Conservation (phyloP, 1,140 invertebrate species). For the Drosophila pallidifrons region DNA sequence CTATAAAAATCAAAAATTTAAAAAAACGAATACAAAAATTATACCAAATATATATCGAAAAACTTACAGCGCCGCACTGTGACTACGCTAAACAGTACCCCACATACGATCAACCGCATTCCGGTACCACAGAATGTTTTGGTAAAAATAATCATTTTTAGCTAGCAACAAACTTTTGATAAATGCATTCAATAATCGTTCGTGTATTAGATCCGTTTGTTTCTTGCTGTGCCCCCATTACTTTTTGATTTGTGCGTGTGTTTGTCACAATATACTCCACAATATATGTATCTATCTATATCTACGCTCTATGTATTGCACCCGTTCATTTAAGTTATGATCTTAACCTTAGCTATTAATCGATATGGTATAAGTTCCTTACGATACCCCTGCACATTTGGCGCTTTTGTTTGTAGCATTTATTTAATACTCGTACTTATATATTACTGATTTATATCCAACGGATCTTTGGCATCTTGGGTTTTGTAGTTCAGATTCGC, state of each 20-base stretch:
- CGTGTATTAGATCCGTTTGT: conserved; percentile 17
- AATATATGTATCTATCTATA: conserved; percentile 1
- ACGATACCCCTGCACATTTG: conserved; percentile 45
- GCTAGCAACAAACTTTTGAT: conserved; percentile 51
- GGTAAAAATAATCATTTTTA: conserved; percentile 84
- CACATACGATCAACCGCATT: conserved; percentile 85
- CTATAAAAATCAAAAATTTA: conserved; percentile 48
- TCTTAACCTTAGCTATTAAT: conserved; percentile 34
- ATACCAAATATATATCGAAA: conserved; percentile 62
- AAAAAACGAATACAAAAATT: conserved; percentile 54
- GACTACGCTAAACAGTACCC: conserved; percentile 85
- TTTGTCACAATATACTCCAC: conserved; percentile 7
- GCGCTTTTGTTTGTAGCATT: conserved; percentile 52
- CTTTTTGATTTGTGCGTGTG: conserved; percentile 42
- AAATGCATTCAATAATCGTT: conserved; percentile 17
- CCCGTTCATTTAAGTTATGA: conserved; percentile 41
- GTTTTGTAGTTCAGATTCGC: conserved; percentile 44
- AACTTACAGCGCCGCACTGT: conserved; percentile 85
- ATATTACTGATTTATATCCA: conserved; percentile 20
- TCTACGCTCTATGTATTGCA: conserved; percentile 35
- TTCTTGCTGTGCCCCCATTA: conserved; percentile 26
- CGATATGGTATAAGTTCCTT: conserved; percentile 40
- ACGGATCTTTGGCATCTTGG: conserved; percentile 51
- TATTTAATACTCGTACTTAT: conserved; percentile 19
- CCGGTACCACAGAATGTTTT: conserved; percentile 85